A percentile compares a stretch with the other conserved stretches of the same genome.
phyloP scores from a whole-genome alignment of 64 coral and sea anemone species.

The Montipora cactus region DNA sequence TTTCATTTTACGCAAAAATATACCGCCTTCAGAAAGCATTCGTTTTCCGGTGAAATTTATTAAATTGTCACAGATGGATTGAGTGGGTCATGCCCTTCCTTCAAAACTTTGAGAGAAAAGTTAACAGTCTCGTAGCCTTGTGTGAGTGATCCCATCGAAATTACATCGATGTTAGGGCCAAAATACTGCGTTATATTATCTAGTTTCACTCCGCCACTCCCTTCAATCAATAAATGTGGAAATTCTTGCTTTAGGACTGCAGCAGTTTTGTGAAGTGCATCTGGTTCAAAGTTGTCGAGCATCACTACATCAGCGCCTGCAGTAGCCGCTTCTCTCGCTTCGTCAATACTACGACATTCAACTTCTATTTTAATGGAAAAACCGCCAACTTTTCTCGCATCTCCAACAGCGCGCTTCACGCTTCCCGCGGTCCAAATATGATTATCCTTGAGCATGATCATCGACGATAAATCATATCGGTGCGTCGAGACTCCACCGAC shows the following conservation, averaged over 20 bases:
- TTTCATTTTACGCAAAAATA: too few relatives aligned
- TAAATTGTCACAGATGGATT: conserved; percentile 74
- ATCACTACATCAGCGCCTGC: conserved; percentile 92
- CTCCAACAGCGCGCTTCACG: conserved; percentile 76
- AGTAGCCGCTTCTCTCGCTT: conserved; percentile 85
- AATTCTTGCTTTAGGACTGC: conserved; percentile 81
- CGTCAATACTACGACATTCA: conserved; percentile 89
- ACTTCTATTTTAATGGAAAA: conserved; percentile 99
- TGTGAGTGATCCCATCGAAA: conserved; percentile 89
- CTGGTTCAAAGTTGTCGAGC: conserved; percentile 92
- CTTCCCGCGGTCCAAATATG: conserved; percentile 95
- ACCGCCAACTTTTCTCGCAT: conserved; percentile 86
- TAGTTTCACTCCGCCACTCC: conserved; percentile 87
- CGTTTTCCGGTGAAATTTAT: background rate
- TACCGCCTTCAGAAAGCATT: too few relatives aligned
- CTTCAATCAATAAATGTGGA: conserved; percentile 87
- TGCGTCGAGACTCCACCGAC: conserved; percentile 91
- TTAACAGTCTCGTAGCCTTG: conserved; percentile 86
- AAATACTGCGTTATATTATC: conserved; percentile 84
- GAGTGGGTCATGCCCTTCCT: conserved; percentile 75
- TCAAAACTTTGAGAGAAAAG: conserved; percentile 96
- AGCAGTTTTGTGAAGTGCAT: conserved; percentile 75
- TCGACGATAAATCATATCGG: conserved; percentile 91
- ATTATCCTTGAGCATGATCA: conserved; percentile 99
- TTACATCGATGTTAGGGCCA: conserved; percentile 88